Evolutionary conservation across 1,140 invertebrate genomes (phyloP).

Genomic region (Drosophila pandora): DNA sequence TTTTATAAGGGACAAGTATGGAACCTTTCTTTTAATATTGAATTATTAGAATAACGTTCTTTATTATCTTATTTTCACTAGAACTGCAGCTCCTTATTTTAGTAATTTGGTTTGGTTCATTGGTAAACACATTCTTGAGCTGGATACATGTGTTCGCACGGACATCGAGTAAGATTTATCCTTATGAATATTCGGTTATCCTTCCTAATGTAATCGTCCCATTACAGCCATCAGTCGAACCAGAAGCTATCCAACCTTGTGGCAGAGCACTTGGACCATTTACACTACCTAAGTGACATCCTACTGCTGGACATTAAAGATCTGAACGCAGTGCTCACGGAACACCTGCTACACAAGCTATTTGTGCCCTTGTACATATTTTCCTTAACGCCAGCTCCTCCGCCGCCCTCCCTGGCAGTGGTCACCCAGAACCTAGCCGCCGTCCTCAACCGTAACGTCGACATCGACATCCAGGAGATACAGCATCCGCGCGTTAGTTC

Average conservation of each 20-base stretch:
- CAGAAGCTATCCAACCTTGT: conserved; percentile 96
- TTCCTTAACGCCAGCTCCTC: conserved; percentile 88
- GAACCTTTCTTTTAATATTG: not conserved
- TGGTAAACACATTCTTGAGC: conserved; percentile 98
- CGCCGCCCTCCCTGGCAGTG: conserved; percentile 84
- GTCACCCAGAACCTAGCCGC: conserved; percentile 86
- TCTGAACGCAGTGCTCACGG: conserved; percentile 97
- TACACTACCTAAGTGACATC: conserved; percentile 99
- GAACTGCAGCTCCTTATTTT: conserved; percentile 98
- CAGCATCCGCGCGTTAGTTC: conserved; percentile 91
- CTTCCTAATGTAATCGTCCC: conserved; percentile 4
- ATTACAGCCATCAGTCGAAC: conserved; percentile 93
- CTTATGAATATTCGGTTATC: accelerated
- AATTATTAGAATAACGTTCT: not conserved
- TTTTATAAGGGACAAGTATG: conserved; percentile 94
- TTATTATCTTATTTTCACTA: conserved; percentile 48
- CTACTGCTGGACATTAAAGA: conserved; percentile 95
- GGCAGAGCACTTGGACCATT: conserved; percentile 98
- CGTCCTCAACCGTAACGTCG: conserved; percentile 86
- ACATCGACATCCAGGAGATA: conserved; percentile 84
- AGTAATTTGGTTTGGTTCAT: conserved; percentile 99
- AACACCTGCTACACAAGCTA: conserved; percentile 96
- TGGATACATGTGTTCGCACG: conserved; percentile 97
- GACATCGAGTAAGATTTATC: conserved; percentile 93
- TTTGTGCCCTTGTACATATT: conserved; percentile 97